Base-by-base conservation (phyloP, 2,888 invertebrate genomes). In the Stratiomys singularior region DNA sequence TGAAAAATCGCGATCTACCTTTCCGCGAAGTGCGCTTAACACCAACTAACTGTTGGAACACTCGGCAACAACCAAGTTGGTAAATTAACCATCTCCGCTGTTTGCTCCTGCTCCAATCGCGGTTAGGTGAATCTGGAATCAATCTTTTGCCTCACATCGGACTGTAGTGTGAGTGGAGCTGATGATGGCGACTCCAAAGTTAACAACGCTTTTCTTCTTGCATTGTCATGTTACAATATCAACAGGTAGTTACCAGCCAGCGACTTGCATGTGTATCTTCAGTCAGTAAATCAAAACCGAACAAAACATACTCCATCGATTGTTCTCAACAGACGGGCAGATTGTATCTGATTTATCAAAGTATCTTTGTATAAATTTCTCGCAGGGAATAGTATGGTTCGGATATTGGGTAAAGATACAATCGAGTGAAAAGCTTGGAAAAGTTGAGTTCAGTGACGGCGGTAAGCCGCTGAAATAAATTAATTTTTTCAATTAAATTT, bases 1-100 rank as follows among this genome's bases (percentile, higher is more conserved):
- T 76, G n/a, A 58, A 52, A 27, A 77, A 79, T 77, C 76, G 58
- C 77, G 77, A 67, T 44, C 63, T 77, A 66, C 72, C 63, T 77
- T 30, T 63, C 60, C 74, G 74, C 58, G 47, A 21, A 58, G 58
- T 74, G 58, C 13, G 77, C 76, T 77, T 72, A 77, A 67, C 79
- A 60, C 74, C 46, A 30, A 69, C 69, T 69, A 69, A 69, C 28
- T 46, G 3, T 37, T 37, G 9, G 18, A 47, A 46, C 28, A 56
- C 30, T 72, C 72, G 56, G 58, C 72, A 64, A 30, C 58, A 13
- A 74, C 74, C 52, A 44, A 9, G 52, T 52, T 9, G 5, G 60
- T 25, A 4, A 52, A 30, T 37, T 44, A 69, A 47, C 69, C 69
- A 69, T 47, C 69, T 69, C 69, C 11, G 28, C 66, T 66, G 37